Conservation (phyloP, 2,113 vertebrate genomes). For the Oceanodroma tethys region DNA sequence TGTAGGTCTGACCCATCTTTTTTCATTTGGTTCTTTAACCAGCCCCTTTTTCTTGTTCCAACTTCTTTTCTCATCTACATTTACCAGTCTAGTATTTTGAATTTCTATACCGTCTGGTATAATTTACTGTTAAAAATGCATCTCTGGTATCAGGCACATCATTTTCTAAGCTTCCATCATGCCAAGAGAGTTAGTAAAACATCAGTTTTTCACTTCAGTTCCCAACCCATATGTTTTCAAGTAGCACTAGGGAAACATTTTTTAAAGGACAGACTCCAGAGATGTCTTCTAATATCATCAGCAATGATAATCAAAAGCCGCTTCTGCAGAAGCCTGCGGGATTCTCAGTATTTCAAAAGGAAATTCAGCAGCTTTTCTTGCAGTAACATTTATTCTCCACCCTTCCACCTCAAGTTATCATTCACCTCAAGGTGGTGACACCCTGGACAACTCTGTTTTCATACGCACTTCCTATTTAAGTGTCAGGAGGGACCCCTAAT, state of each 20-base stretch:
- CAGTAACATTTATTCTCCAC: conserved; percentile 16
- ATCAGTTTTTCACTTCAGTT: conserved; percentile 61
- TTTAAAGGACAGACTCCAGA: conserved; percentile 63
- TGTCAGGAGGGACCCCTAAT: not conserved
- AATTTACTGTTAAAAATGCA: conserved; percentile 50
- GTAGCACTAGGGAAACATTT: conserved; percentile 55
- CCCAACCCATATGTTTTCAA: conserved; percentile 66
- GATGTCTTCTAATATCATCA: conserved; percentile 62
- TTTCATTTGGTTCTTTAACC: not conserved
- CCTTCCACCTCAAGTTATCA: not conserved
- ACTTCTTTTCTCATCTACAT: not conserved
- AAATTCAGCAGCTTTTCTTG: conserved; percentile 46
- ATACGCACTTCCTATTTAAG: not conserved
- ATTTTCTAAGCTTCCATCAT: conserved; percentile 39
- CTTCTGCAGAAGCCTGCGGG: conserved; percentile 38
- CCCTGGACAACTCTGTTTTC: not conserved
- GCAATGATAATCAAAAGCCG: conserved; percentile 62
- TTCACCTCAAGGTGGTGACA: not conserved
- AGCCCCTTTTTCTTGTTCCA: not conserved
- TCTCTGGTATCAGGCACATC: not conserved
- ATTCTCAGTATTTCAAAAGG: conserved; percentile 51
- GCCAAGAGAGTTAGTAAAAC: conserved; percentile 49
- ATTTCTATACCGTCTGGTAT: conserved; percentile 30
- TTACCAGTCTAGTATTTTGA: conserved; percentile 15
- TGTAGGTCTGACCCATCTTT: not conserved